These are phyloP conservation scores for Gephyroberyx darwinii DNA, from an alignment of 2,797 vertebrate species.

Conservation along the genomic window DNA sequence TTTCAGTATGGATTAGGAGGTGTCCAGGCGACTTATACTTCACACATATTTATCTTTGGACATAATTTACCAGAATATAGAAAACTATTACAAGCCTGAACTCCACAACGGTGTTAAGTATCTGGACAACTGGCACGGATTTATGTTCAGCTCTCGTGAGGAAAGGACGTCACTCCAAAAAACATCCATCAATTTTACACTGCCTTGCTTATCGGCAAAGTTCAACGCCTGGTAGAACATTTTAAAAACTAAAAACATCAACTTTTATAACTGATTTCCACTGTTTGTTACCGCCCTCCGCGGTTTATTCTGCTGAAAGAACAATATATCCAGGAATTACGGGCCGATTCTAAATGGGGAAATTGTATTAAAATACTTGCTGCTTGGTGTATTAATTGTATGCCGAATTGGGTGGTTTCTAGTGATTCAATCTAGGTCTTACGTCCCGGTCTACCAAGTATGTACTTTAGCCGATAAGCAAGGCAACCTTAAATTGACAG, in stretches of 20 bases:
- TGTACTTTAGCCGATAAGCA: not conserved
- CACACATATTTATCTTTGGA: too few relatives aligned
- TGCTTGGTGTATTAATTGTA: accelerated
- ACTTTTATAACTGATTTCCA: not conserved
- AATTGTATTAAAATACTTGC: not conserved
- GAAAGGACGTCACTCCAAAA: not conserved
- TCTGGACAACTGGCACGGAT: not conserved
- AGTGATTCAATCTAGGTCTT: accelerated
- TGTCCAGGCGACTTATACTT: too few relatives aligned
- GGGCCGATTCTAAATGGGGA: not conserved
- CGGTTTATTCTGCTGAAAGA: not conserved
- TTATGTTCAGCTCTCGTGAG: not conserved
- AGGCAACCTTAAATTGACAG: accelerated
- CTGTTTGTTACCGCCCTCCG: not conserved
- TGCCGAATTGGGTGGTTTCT: not conserved
- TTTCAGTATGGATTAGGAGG: too few relatives aligned
- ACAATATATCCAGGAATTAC: not conserved
- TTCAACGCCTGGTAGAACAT: accelerated
- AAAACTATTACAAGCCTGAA: not conserved
- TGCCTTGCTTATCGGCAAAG: not conserved
- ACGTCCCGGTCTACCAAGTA: not conserved
- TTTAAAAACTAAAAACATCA: not conserved
- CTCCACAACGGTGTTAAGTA: not conserved
- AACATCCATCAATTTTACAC: not conserved
- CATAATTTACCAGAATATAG: not conserved